A percentile compares a stretch with the other conserved stretches of the same genome.
phyloP scores from a whole-genome alignment of 2,113 vertebrate species.

The Erinaceus europaeus region DNA sequence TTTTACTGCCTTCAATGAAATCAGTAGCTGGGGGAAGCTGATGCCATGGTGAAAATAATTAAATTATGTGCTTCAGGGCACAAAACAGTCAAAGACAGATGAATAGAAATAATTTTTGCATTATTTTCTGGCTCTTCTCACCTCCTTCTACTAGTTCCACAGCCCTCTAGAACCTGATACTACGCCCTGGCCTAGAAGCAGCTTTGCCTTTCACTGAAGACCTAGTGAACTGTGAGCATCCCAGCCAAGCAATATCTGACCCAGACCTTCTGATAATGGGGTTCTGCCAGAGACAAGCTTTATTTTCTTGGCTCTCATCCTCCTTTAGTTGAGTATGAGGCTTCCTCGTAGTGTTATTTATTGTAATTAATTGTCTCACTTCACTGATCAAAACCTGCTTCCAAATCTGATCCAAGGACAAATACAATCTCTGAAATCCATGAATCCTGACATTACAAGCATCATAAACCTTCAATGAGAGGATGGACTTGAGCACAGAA shows the following conservation, averaged over 20 bases:
- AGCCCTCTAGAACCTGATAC: neutral
- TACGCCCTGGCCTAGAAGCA: neutral
- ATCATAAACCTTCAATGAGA: conserved; percentile 84
- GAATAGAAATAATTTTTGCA: conserved; percentile 76
- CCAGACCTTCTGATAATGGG: conserved; percentile 3
- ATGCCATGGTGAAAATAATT: conserved; percentile 87
- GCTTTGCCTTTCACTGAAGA: neutral
- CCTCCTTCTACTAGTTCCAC: conserved; percentile 15
- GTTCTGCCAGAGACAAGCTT: conserved; percentile 44
- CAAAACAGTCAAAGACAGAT: conserved; percentile 82
- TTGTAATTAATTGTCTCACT: conserved; percentile 82
- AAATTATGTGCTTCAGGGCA: conserved; percentile 86
- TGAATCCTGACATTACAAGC: conserved; percentile 81
- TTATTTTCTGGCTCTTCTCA: conserved; percentile 41
- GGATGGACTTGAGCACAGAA: conserved; percentile 65
- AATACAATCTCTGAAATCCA: conserved; percentile 77
- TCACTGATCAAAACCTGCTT: conserved; percentile 75
- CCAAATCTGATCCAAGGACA: conserved; percentile 77
- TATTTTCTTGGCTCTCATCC: conserved; percentile 57
- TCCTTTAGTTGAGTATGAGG: conserved; percentile 29
- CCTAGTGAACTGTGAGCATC: neutral
- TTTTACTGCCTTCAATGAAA: conserved; percentile 83
- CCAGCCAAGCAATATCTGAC: conserved; percentile 8
- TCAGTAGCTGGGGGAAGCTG: conserved; percentile 83
- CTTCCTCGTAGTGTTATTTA: conserved; percentile 69